Base-by-base conservation (phyloP, 2,888 invertebrate genomes). In the Mythimna vitellina region DNA sequence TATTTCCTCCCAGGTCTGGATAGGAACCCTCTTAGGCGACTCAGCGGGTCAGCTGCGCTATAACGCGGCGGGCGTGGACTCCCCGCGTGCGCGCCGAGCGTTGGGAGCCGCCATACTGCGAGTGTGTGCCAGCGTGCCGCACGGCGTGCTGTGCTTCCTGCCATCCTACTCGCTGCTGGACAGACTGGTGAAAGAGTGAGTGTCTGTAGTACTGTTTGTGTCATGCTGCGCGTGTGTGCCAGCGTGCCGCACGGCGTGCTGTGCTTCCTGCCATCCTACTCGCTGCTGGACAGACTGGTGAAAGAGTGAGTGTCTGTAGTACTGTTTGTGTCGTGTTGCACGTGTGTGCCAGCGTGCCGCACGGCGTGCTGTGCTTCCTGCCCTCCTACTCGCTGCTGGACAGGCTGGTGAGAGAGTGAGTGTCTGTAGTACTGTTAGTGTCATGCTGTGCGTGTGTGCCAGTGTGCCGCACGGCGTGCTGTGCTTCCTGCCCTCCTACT, bases 341-440 rank as follows among this genome's bases (percentile, higher is more conserved):
- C 38, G 38, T 42, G 38, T 42, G 38, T 42, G 38, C 10, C 38
- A 42, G 38, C 38, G 38, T 42, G 0, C 98, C 98, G 1, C 95
- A 97, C 90, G 98, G 98, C 0, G 97, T 98, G 0, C 95, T 98
- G 6, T 97, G 97, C 91, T 98, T 98, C 91, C 92, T 98, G 73
- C 97, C 98, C 0, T 98, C 98, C 0, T 98, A 98, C 89, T 90
- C 67, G 0, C 65, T 85, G 42, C 70, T 89, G 14, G 79, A 86
- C 57, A 76, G 68, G 38, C 38, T 42, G 38, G 12, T 42, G 38
- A 42, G 8, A 42, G 38, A 42, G 38, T 42, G 38, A 42, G 38
- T 42, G 38, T 42, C 38, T 42, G 38, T 42, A 42, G 9, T 42
- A 42, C 38, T 42, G 38, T 42, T 1, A 12, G 38, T 42, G 12